phyloP scores from a whole-genome alignment of 2,113 vertebrate species.

The Oryzias melastigma region DNA sequence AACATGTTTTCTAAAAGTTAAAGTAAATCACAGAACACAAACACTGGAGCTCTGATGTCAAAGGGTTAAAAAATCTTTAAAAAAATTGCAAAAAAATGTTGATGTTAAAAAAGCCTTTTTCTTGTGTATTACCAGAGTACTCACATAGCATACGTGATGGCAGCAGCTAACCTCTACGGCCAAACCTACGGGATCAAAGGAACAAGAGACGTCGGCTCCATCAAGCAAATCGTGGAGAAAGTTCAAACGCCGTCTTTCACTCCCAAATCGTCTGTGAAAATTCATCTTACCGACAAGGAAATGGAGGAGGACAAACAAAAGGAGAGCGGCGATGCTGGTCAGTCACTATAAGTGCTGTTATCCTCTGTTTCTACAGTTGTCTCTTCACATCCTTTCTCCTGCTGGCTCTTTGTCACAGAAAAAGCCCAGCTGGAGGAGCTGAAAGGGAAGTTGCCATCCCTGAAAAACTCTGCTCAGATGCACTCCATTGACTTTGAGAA shows the following conservation, averaged over 20 bases:
- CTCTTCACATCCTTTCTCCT: background rate
- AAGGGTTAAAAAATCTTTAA: too few relatives aligned
- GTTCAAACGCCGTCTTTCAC: constrained; percentile 59
- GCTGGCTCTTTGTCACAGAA: constrained; percentile 61
- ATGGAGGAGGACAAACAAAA: constrained; percentile 41
- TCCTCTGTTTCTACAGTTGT: background rate
- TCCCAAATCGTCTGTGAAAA: constrained; percentile 58
- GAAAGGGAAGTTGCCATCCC: constrained; percentile 55
- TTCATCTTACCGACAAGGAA: constrained; percentile 69
- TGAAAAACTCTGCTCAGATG: constrained; percentile 65
- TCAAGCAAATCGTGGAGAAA: constrained; percentile 54
- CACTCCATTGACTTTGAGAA: constrained; percentile 85
- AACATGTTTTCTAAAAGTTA: too few relatives aligned
- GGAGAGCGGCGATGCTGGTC: constrained; percentile 53
- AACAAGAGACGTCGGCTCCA: constrained; percentile 24
- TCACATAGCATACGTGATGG: constrained; percentile 82
- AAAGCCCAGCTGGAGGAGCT: constrained; percentile 54
- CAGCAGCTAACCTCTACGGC: constrained; percentile 83
- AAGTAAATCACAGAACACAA: too few relatives aligned
- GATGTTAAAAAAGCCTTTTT: background rate
- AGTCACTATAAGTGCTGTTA: constrained; percentile 13
- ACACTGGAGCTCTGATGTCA: too few relatives aligned
- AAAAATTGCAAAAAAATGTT: background rate
- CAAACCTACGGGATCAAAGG: constrained; percentile 73
- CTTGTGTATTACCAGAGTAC: constrained; percentile 65